Conservation (phyloP, 37 sponge, comb jelly and placozoan species). For the Beroe forskalii region DNA sequence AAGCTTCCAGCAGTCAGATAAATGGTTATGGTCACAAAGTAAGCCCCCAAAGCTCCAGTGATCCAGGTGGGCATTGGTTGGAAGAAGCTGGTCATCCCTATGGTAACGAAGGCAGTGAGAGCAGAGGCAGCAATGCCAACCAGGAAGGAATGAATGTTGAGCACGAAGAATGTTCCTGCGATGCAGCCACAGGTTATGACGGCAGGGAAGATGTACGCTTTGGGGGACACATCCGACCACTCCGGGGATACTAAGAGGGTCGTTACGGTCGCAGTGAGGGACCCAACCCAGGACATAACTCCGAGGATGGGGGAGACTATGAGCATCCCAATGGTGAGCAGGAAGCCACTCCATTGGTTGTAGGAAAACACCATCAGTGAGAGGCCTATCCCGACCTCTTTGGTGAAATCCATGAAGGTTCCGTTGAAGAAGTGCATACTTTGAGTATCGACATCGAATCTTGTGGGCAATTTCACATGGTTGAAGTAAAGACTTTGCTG, state of each 20-base stretch:
- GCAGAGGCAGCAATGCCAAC: neutral
- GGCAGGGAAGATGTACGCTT: constrained; percentile 1
- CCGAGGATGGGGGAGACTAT: constrained; percentile 24
- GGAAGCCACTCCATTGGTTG: constrained; percentile 5
- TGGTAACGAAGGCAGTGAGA: neutral
- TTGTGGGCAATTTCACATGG: neutral
- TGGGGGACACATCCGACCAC: neutral
- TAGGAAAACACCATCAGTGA: constrained; percentile 16
- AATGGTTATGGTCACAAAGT: neutral
- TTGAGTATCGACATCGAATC: neutral
- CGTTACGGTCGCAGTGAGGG: neutral
- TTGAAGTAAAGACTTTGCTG: neutral
- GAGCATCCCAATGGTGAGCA: constrained; percentile 11
- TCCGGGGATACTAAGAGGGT: constrained; percentile 17
- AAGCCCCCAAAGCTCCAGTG: neutral
- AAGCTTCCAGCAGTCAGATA: constrained; percentile 2
- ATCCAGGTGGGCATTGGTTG: neutral
- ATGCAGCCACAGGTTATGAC: neutral
- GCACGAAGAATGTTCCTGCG: constrained; percentile 30
- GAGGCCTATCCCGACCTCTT: neutral
- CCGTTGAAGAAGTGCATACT: neutral
- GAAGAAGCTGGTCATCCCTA: neutral
- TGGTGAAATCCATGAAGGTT: neutral
- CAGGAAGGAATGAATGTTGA: constrained; percentile 28
- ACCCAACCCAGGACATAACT: constrained; percentile 42